These are phyloP conservation scores for Aphis gossypii DNA, from an alignment of 1,140 invertebrate genomes.

Conservation along the genomic window DNA sequence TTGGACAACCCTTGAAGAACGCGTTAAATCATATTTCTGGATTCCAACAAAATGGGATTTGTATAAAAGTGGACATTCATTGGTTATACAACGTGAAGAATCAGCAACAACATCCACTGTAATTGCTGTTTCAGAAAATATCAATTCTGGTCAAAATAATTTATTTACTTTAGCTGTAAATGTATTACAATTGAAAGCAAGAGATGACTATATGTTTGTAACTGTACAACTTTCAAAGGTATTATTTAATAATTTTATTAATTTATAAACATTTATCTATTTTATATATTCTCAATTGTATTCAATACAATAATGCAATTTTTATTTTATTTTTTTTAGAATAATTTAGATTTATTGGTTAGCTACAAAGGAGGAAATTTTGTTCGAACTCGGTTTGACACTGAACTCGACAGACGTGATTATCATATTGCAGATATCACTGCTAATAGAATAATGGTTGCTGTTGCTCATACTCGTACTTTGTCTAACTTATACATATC, in stretches of 20 bases:
- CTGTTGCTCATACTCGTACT: conserved; percentile 79
- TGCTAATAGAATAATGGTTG: conserved; percentile 80
- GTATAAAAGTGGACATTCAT: conserved; percentile 37
- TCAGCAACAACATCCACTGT: conserved; percentile 63
- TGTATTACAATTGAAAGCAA: conserved; percentile 76
- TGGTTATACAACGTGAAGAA: conserved; percentile 77
- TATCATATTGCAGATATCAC: conserved; percentile 86
- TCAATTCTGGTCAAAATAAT: conserved; percentile 58
- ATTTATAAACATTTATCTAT: not conserved
- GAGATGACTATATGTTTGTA: conserved; percentile 85
- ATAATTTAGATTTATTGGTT: conserved; percentile 77
- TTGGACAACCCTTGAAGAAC: conserved; percentile 74
- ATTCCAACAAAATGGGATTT: conserved; percentile 50
- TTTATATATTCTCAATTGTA: not conserved
- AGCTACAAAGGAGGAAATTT: conserved; percentile 77
- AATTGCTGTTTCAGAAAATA: conserved; percentile 52
- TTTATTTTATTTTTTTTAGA: conserved; percentile 65
- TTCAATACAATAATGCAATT: conserved; percentile 25
- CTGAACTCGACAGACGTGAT: conserved; percentile 71
- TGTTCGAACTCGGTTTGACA: conserved; percentile 77
- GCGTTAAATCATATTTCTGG: conserved; percentile 73
- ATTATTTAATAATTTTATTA: not conserved
- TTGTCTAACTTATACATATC: conserved; percentile 82
- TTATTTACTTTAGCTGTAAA: conserved; percentile 70
- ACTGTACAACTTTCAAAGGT: conserved; percentile 47